These are phyloP conservation scores for Drosophila oshimai DNA, from an alignment of 1,140 invertebrate genomes.

Conservation along the genomic window DNA sequence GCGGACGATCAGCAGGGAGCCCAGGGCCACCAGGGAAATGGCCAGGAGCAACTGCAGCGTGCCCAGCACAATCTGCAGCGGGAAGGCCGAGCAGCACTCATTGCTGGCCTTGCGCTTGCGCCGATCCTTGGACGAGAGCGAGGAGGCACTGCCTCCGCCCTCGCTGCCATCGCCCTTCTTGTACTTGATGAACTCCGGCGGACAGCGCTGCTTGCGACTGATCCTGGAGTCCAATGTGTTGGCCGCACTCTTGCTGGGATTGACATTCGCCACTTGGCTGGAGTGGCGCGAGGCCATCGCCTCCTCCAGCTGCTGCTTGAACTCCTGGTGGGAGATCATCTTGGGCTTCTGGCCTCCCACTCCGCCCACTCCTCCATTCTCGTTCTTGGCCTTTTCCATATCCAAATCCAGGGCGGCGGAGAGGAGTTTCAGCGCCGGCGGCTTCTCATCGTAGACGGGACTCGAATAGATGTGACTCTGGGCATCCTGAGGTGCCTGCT, in stretches of 20 bases:
- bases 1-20: slow-evolving; percentile 69
- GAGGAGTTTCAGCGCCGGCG: slow-evolving; percentile 54
- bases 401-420: slow-evolving; percentile 31
- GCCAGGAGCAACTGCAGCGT: slow-evolving; percentile 75
- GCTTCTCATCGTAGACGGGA: slow-evolving; percentile 78
- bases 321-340: slow-evolving; percentile 72
- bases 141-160: slow-evolving; percentile 24
- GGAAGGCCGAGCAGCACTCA: slow-evolving; percentile 74
- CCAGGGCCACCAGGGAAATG: slow-evolving; percentile 70
- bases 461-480: slow-evolving; percentile 81
- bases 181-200: slow-evolving; percentile 76
- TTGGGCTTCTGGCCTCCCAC: slow-evolving; percentile 36
- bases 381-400: not conserved
- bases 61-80: slow-evolving; percentile 72
- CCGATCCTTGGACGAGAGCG: slow-evolving; percentile 45
- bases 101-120: slow-evolving; percentile 55
- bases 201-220: slow-evolving; percentile 79
- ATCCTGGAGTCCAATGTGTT: slow-evolving; percentile 74
- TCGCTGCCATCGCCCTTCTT: slow-evolving; percentile 48
- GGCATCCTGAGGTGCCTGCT: slow-evolving; percentile 59
- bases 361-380: slow-evolving; percentile 15
- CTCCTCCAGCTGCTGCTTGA: slow-evolving; percentile 72
- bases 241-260: slow-evolving; percentile 32
- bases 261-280: not conserved
- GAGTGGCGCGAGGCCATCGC: slow-evolving; percentile 47